These are phyloP conservation scores for Sphaerophoria rueppellii DNA, from an alignment of 2,888 invertebrate species.

Conservation along the genomic window DNA sequence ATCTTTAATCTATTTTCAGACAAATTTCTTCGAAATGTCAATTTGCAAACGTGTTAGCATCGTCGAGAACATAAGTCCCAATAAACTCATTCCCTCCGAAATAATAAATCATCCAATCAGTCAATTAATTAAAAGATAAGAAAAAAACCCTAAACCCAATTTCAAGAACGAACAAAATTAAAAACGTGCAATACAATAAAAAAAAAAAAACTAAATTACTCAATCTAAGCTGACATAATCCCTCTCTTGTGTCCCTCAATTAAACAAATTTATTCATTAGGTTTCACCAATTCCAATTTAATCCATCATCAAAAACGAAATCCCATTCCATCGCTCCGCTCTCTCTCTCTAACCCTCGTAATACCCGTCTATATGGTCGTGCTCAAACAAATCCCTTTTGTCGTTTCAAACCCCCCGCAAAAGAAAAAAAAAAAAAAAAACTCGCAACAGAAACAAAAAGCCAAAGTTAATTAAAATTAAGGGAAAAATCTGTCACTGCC, in stretches of 20 bases:
- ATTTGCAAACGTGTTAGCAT: no score
- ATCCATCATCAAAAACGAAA: conserved; percentile 24
- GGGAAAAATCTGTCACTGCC: conserved; percentile 68
- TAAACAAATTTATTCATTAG: conserved; percentile 5
- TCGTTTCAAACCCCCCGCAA: not conserved
- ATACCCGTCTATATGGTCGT: not conserved
- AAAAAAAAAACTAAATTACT: not conserved
- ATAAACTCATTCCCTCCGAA: no score
- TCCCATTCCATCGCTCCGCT: not conserved
- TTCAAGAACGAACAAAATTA: not conserved
- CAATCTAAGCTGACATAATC: not conserved
- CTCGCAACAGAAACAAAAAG: conserved; percentile 29
- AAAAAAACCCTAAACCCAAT: no score
- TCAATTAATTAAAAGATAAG: no score
- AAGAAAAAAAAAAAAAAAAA: conserved; percentile 51
- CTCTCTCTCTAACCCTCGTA: not conserved
- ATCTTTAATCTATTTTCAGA: no score
- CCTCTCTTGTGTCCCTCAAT: not conserved
- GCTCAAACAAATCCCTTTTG: not conserved
- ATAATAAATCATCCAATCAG: no score
- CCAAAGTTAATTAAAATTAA: conserved; percentile 70
- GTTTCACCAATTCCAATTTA: conserved; percentile 24
- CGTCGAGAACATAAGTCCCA: no score
- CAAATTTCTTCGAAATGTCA: no score
- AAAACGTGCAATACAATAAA: not conserved